Conservation (phyloP, 1,140 invertebrate genomes). For the Plodia interpunctella region DNA sequence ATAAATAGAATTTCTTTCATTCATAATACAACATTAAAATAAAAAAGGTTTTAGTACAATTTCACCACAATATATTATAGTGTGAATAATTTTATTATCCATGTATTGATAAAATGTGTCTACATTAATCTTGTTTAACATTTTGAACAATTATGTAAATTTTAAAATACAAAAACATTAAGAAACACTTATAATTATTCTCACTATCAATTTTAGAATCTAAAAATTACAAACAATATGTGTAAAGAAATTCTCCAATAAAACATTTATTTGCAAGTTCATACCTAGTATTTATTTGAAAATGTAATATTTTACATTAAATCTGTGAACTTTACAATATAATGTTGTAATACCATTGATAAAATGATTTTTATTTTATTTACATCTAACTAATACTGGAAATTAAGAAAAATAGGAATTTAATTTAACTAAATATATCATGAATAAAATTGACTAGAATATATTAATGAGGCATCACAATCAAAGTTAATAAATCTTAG, state of each 20-base stretch:
- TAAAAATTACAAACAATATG: conserved; percentile 16
- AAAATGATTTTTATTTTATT: conserved; percentile 1
- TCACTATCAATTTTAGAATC: conserved; percentile 49
- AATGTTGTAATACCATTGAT: not conserved
- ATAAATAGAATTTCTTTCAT: conserved; percentile 10
- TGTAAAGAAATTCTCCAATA: not conserved
- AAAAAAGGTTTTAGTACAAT: conserved; percentile 11
- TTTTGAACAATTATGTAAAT: conserved; percentile 22
- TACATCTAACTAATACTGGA: conserved; percentile 12
- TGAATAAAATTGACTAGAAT: conserved; percentile 58
- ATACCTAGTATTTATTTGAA: not conserved
- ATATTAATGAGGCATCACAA: conserved; percentile 21
- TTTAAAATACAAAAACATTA: conserved; percentile 24
- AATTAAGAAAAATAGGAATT: not conserved
- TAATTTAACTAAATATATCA: not conserved
- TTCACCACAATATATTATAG: conserved; percentile 15
- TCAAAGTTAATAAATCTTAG: conserved; percentile 13
- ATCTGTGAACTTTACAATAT: not conserved
- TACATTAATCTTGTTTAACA: conserved; percentile 23
- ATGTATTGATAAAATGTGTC: conserved; percentile 33
- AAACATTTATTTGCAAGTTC: not conserved
- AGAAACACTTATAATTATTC: conserved; percentile 46
- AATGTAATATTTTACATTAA: conserved; percentile 5
- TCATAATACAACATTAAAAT: conserved; percentile 2
- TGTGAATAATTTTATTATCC: conserved; percentile 39